Evolutionary conservation across 2,113 vertebrate species (phyloP).

Genomic region (Hymenochirus boettgeri): DNA sequence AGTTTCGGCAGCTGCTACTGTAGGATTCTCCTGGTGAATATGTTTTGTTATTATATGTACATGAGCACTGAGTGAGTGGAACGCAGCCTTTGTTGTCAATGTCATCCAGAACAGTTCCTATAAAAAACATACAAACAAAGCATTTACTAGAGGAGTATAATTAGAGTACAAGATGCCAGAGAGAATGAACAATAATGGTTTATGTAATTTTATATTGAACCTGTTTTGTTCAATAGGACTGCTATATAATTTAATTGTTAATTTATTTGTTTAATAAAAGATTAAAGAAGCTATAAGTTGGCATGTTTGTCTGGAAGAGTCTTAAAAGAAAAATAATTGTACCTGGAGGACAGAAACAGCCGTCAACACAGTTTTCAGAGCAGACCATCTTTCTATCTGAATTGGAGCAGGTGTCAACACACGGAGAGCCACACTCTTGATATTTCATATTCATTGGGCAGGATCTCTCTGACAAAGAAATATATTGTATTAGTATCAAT

Average conservation of each 20-base stretch:
- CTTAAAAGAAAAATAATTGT: no score
- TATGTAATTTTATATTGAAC: no score
- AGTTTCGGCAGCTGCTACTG: conserved; percentile 58
- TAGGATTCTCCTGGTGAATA: conserved; percentile 58
- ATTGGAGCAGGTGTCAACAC: conserved; percentile 73
- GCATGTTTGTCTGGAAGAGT: no score
- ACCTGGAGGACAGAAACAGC: conserved; percentile 53
- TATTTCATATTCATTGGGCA: conserved; percentile 69
- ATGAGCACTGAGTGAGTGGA: conserved; percentile 55
- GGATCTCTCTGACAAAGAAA: conserved; percentile 20
- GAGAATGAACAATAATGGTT: neutral
- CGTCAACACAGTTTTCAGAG: conserved; percentile 36
- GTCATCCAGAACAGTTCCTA: conserved; percentile 69
- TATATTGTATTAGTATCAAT: no score
- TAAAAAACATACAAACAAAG: neutral
- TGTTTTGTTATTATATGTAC: conserved; percentile 54
- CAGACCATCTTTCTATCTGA: conserved; percentile 66
- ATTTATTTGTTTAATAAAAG: neutral
- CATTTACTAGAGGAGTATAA: no score
- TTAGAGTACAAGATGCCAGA: no score
- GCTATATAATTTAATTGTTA: neutral
- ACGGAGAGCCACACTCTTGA: conserved; percentile 70
- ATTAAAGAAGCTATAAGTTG: neutral
- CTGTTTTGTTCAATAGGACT: no score
- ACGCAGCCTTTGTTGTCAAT: conserved; percentile 62